These are phyloP conservation scores for Eulacestoma nigropectus DNA, from an alignment of 2,113 vertebrate species.

Conservation along the genomic window DNA sequence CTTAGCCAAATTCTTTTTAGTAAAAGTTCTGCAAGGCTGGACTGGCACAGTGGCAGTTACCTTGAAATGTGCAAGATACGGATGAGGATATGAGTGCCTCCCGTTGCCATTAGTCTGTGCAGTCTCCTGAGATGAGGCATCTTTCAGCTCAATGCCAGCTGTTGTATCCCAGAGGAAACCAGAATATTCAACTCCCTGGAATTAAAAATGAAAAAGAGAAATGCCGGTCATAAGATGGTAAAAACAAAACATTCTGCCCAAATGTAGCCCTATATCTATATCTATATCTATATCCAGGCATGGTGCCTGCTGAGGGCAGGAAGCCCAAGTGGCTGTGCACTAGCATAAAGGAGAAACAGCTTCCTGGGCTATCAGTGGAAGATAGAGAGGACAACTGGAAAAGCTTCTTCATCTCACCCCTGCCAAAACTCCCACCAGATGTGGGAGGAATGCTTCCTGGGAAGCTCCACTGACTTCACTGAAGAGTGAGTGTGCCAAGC, in stretches of 20 bases:
- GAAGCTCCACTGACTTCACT: not conserved
- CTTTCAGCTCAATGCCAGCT: conserved; percentile 83
- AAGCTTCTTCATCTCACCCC: not conserved
- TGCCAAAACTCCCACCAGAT: not conserved
- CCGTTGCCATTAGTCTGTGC: conserved; percentile 79
- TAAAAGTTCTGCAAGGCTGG: not conserved
- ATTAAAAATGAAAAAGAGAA: not conserved
- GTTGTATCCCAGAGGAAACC: conserved; percentile 91
- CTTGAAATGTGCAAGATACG: conserved; percentile 82
- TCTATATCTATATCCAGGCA: not conserved
- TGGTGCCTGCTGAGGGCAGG: not conserved
- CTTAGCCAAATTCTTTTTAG: not conserved
- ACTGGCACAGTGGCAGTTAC: conserved; percentile 54
- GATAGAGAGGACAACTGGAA: not conserved
- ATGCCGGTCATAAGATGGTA: not conserved
- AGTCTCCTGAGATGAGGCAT: conserved; percentile 67
- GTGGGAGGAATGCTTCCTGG: not conserved
- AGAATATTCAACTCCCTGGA: conserved; percentile 78
- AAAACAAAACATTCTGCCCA: not conserved
- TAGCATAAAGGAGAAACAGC: not conserved
- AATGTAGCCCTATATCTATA: not conserved
- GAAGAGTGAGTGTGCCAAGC: not conserved
- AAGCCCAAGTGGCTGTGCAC: not conserved
- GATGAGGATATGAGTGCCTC: conserved; percentile 62
- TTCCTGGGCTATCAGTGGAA: not conserved